Percentiles rank a stretch among this genome's conserved stretches.
Evolutionary conservation across 2,113 vertebrate species (phyloP).

Genomic region (Equus przewalskii): DNA sequence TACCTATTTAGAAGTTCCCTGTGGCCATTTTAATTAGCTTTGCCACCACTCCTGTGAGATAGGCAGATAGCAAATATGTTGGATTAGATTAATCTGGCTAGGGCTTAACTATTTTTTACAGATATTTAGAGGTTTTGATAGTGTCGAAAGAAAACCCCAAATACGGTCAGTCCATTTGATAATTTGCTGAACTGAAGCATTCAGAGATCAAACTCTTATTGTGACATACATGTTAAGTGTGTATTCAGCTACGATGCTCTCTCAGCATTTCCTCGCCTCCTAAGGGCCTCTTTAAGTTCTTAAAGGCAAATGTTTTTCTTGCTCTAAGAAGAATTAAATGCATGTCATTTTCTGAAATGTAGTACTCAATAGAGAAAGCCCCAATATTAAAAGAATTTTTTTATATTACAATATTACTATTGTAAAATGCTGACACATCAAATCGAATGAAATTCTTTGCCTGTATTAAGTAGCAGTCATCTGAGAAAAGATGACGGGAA

Average conservation of each 20-base stretch:
- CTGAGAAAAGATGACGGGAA: slow-evolving; percentile 16
- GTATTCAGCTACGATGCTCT: not conserved
- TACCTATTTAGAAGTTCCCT: slow-evolving; percentile 55
- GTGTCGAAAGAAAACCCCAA: not conserved
- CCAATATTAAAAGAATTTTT: not conserved
- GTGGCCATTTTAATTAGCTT: slow-evolving; percentile 74
- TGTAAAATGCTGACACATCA: slow-evolving; percentile 19
- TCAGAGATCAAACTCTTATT: not conserved
- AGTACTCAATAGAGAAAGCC: not conserved
- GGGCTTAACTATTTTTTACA: not conserved
- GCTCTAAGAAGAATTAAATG: not conserved
- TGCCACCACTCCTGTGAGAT: slow-evolving; percentile 38
- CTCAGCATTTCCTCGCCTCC: not conserved
- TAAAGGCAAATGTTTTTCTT: slow-evolving; percentile 20
- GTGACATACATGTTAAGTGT: not conserved
- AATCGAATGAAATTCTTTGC: slow-evolving; percentile 35
- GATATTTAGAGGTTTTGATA: not conserved
- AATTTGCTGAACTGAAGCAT: not conserved
- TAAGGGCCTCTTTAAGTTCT: not conserved
- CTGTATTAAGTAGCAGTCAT: not conserved
- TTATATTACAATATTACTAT: not conserved
- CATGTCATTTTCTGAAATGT: slow-evolving; percentile 1
- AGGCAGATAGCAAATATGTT: not conserved
- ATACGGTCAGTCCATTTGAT: not conserved
- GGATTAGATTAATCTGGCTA: not conserved